Conservation (phyloP, 2,797 vertebrate species). For the Danio tinwini region DNA sequence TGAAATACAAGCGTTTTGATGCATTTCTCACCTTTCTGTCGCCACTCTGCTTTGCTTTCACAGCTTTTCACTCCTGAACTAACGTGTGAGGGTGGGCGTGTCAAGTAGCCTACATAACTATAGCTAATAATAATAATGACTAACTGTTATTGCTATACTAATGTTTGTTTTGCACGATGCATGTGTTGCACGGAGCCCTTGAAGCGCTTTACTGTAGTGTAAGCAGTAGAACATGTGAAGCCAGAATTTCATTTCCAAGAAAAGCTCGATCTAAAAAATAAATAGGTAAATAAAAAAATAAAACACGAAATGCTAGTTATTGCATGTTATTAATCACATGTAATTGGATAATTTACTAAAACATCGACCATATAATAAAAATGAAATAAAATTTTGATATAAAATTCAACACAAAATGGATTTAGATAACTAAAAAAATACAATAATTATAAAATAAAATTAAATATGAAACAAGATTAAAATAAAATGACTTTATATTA, state of each 20-base stretch:
- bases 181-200: neutral
- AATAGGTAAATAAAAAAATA: too few relatives aligned
- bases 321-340: neutral
- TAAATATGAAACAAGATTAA: too few relatives aligned
- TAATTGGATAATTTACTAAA: too few relatives aligned
- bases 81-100: constrained; percentile 6
- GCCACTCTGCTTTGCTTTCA: neutral
- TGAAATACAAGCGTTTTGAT: neutral
- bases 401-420: too few relatives aligned
- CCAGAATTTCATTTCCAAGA: neutral
- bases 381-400: too few relatives aligned
- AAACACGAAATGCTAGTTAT: neutral
- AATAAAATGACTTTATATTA: too few relatives aligned
- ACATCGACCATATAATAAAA: too few relatives aligned
- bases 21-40: constrained; percentile 21
- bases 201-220: neutral
- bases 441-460: too few relatives aligned
- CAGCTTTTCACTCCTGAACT: constrained; percentile 1
- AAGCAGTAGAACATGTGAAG: neutral
- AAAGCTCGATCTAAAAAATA: too few relatives aligned
- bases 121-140: too few relatives aligned
- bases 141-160: neutral
- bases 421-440: too few relatives aligned
- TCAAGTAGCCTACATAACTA: neutral
- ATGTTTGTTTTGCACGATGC: neutral